Evolutionary conservation across 1,140 invertebrate genomes (phyloP).

Genomic region (Euwallacea fornicatus): DNA sequence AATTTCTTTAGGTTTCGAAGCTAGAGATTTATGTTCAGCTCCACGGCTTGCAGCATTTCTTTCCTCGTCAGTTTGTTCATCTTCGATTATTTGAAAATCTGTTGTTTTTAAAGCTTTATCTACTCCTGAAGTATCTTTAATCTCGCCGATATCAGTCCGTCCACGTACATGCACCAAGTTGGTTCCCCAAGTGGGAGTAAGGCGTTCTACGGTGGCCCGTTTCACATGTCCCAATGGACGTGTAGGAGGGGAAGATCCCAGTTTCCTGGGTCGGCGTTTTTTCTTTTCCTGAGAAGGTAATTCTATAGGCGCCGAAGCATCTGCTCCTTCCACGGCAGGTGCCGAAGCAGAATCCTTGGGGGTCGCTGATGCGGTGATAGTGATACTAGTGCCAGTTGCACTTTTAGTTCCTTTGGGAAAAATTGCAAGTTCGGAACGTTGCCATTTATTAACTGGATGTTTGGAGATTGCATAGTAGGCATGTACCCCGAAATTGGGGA

Average conservation of each 20-base stretch:
- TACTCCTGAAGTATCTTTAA: constrained; percentile 21
- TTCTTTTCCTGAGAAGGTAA: constrained; percentile 16
- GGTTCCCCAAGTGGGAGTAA: constrained; percentile 50
- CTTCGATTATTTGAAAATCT: constrained; percentile 3
- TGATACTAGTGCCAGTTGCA: constrained; percentile 30
- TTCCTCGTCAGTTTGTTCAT: constrained; percentile 17
- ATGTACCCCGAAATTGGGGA: constrained; percentile 54
- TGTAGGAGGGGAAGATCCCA: constrained; percentile 35
- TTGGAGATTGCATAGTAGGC: constrained; percentile 53
- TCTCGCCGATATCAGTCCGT: constrained; percentile 27
- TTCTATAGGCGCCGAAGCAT: not conserved
- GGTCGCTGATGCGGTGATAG: constrained; percentile 6
- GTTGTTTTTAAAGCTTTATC: constrained; percentile 21
- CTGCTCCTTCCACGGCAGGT: constrained; percentile 25
- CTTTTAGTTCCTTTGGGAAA: constrained; percentile 45
- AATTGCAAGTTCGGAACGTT: constrained; percentile 46
- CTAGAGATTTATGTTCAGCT: not conserved
- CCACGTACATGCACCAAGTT: constrained; percentile 47
- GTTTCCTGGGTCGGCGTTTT: constrained; percentile 28
- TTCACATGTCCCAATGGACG: constrained; percentile 32
- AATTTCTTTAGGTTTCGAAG: constrained; percentile 19
- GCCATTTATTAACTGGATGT: constrained; percentile 51
- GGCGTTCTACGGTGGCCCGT: constrained; percentile 32
- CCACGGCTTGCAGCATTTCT: not conserved
- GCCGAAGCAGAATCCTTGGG: constrained; percentile 25